Evolutionary conservation across 2,797 vertebrate genomes (phyloP).

Genomic region (Liparis tanakae): DNA sequence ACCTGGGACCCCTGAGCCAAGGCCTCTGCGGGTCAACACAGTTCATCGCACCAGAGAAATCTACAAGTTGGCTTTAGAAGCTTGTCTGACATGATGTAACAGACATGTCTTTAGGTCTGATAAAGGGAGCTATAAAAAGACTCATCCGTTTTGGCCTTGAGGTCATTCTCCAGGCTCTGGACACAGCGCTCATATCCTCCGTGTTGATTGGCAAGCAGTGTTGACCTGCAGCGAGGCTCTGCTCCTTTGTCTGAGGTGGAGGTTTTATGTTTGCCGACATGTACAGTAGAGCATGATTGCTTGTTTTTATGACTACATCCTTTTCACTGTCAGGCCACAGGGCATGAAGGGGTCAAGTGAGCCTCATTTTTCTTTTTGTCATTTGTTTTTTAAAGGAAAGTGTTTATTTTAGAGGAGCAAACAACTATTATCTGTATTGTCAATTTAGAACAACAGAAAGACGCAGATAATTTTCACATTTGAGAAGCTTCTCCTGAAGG

Average conservation of each 20-base stretch:
- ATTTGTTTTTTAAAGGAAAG: background rate
- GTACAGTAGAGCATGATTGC: conserved; percentile 21
- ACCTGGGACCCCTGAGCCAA: conserved; percentile 48
- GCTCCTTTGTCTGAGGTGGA: conserved; percentile 48
- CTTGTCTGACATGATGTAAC: conserved; percentile 44
- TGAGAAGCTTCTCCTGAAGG: background rate
- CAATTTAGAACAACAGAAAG: background rate
- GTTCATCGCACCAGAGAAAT: conserved; percentile 58
- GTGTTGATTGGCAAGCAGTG: conserved; percentile 46
- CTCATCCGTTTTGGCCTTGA: conserved; percentile 51
- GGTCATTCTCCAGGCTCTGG: conserved; percentile 38
- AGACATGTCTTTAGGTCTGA: conserved; percentile 45
- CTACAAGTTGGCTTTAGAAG: conserved; percentile 51
- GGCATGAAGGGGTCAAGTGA: conserved; percentile 7
- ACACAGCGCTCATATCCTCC: conserved; percentile 45
- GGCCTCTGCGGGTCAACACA: conserved; percentile 28
- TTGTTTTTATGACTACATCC: conserved; percentile 48
- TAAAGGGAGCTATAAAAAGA: conserved; percentile 62
- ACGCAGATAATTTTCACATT: background rate
- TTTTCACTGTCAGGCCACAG: conserved; percentile 11
- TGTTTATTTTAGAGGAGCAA: background rate
- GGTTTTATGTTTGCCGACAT: conserved; percentile 29
- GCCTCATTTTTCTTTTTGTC: background rate
- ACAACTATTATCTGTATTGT: background rate
- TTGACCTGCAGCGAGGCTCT: conserved; percentile 21